Evolutionary conservation across 2,797 vertebrate genomes (phyloP).

Genomic region (Sebastes hubbsi): DNA sequence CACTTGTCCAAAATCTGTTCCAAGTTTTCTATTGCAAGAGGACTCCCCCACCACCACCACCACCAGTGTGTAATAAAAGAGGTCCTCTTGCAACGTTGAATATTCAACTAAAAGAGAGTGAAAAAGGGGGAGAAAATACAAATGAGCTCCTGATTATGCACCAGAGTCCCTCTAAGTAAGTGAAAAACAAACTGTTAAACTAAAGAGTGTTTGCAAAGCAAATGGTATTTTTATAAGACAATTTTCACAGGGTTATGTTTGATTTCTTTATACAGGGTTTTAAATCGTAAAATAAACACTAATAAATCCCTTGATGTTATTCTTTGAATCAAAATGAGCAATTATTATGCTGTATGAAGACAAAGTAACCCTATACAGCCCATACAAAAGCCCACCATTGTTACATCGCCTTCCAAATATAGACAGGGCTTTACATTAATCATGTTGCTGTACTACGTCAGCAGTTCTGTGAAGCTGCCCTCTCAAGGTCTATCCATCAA

Average conservation of each 20-base stretch:
- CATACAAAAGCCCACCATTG: slow-evolving; percentile 3
- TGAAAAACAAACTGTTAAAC: slow-evolving; percentile 45
- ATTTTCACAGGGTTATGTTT: neutral
- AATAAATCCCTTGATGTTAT: neutral
- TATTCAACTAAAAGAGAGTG: slow-evolving; percentile 7
- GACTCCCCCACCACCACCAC: neutral
- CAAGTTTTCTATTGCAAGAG: neutral
- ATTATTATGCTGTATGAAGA: neutral
- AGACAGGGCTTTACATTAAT: slow-evolving; percentile 64
- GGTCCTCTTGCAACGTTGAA: neutral
- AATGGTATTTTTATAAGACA: slow-evolving; percentile 29
- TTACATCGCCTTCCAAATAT: slow-evolving; percentile 41
- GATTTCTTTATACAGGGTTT: neutral
- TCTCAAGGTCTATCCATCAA: slow-evolving; percentile 76
- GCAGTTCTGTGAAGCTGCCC: slow-evolving; percentile 63
- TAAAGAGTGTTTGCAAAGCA: slow-evolving; percentile 24
- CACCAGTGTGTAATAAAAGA: neutral
- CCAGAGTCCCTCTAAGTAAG: slow-evolving; percentile 29
- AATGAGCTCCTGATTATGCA: slow-evolving; percentile 60
- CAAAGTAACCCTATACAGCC: neutral
- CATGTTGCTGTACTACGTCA: slow-evolving; percentile 53
- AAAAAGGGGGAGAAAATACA: neutral
- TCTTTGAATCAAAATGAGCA: neutral
- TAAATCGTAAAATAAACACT: slow-evolving; percentile 7
- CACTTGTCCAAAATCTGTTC: neutral